phyloP scores from a whole-genome alignment of 1,140 invertebrate species.

The Pseudomyrmex dendroicus region DNA sequence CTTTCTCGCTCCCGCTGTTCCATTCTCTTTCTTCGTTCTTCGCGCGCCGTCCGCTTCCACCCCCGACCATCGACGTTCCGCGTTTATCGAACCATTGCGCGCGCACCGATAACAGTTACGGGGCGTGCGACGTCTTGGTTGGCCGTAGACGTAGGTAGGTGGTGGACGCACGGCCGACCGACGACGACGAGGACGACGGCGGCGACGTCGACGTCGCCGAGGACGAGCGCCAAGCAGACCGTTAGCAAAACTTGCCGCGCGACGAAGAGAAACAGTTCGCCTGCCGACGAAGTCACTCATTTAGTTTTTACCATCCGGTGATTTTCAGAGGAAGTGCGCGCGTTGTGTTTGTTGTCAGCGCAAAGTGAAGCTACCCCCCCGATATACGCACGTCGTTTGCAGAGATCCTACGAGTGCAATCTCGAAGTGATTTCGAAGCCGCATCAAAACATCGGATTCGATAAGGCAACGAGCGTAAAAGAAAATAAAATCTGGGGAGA shows the following conservation, averaged over 20 bases:
- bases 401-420: constrained; percentile 18
- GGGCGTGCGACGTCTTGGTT: constrained; percentile 75
- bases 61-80: constrained; percentile 80
- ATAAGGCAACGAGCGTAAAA: background rate
- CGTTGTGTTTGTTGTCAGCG: constrained; percentile 21
- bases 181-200: constrained; percentile 67
- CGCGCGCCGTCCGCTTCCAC: constrained; percentile 66
- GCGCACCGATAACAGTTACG: constrained; percentile 78
- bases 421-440: background rate
- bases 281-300: constrained; percentile 44
- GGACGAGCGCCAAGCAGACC: constrained; percentile 56
- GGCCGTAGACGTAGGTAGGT: constrained; percentile 67
- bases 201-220: constrained; percentile 66
- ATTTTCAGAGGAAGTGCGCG: constrained; percentile 16
- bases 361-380: background rate
- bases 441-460: background rate
- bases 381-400: background rate
- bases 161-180: constrained; percentile 63
- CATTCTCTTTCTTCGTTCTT: constrained; percentile 23
- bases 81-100: constrained; percentile 85
- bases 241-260: constrained; percentile 56
- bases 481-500: background rate
- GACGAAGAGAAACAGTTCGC: constrained; percentile 49
- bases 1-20: background rate
- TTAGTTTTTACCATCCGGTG: constrained; percentile 1